Percentiles rank a stretch among this genome's conserved stretches.
These are phyloP conservation scores for Procambarus virginalis DNA, from an alignment of 1,140 invertebrate species.

Conservation along the genomic window DNA sequence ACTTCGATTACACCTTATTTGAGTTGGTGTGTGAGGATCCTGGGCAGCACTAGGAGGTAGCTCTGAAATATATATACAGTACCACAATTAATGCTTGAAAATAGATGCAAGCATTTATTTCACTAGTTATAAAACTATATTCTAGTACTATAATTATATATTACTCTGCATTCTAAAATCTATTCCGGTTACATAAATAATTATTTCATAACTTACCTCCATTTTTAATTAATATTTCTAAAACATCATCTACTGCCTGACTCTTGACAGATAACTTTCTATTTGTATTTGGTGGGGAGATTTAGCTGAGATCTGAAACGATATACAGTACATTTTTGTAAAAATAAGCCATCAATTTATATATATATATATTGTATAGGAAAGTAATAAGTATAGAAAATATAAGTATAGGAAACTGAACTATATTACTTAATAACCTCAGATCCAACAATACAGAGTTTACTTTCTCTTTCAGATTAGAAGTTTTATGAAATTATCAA, in stretches of 20 bases:
- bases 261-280: constrained; percentile 79
- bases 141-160: background rate
- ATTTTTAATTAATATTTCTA: constrained; percentile 96
- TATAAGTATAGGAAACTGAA: too few relatives aligned
- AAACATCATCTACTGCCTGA: constrained; percentile 93
- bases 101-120: background rate
- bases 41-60: constrained; percentile 89
- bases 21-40: constrained; percentile 83
- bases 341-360: too few relatives aligned
- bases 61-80: constrained; percentile 77
- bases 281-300: constrained; percentile 15
- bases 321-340: background rate
- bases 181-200: background rate
- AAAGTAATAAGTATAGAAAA: too few relatives aligned
- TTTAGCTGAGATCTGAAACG: constrained; percentile 53
- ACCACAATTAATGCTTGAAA: background rate
- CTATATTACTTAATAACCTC: too few relatives aligned
- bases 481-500: too few relatives aligned
- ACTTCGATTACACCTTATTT: constrained; percentile 71
- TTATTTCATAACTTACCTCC: constrained; percentile 77
- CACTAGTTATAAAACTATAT: background rate
- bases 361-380: too few relatives aligned
- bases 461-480: too few relatives aligned
- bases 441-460: too few relatives aligned
- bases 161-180: background rate